Evolutionary conservation across 2,113 vertebrate genomes (phyloP).

Genomic region (Tachysurus fulvidraco): DNA sequence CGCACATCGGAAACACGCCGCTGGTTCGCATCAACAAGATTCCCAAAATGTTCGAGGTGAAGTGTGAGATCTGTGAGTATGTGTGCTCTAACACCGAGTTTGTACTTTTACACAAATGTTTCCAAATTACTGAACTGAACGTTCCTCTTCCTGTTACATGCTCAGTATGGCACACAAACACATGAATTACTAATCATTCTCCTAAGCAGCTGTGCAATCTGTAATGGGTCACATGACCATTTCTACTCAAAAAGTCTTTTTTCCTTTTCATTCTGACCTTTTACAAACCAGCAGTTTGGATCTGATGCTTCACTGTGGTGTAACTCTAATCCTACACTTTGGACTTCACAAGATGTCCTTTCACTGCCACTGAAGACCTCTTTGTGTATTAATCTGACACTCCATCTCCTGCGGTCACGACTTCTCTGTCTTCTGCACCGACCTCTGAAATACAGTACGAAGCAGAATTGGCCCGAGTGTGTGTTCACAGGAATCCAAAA

Average conservation of each 20-base stretch:
- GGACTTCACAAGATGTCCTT: background rate
- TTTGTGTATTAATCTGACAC: background rate
- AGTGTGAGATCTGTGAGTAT: slow-evolving; percentile 91
- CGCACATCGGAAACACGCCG: slow-evolving; percentile 83
- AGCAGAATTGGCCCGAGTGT: background rate
- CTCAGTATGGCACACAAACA: background rate
- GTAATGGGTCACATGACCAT: background rate
- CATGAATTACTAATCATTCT: background rate
- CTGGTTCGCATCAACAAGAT: slow-evolving; percentile 87
- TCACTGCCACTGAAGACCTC: background rate
- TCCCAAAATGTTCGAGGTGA: slow-evolving; percentile 79
- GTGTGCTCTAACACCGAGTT: background rate
- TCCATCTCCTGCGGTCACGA: background rate
- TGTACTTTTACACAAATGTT: background rate
- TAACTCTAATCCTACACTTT: background rate
- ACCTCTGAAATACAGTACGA: background rate
- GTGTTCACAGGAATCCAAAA: slow-evolving; percentile 5
- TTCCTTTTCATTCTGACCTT: background rate
- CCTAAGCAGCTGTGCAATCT: background rate
- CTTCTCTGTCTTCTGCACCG: background rate
- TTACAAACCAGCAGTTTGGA: background rate
- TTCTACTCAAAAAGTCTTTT: background rate
- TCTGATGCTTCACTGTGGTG: background rate
- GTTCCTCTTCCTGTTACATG: background rate
- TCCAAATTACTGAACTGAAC: background rate